These are phyloP conservation scores for Urocyon cinereoargenteus DNA, from an alignment of 2,797 vertebrate genomes.

Conservation along the genomic window DNA sequence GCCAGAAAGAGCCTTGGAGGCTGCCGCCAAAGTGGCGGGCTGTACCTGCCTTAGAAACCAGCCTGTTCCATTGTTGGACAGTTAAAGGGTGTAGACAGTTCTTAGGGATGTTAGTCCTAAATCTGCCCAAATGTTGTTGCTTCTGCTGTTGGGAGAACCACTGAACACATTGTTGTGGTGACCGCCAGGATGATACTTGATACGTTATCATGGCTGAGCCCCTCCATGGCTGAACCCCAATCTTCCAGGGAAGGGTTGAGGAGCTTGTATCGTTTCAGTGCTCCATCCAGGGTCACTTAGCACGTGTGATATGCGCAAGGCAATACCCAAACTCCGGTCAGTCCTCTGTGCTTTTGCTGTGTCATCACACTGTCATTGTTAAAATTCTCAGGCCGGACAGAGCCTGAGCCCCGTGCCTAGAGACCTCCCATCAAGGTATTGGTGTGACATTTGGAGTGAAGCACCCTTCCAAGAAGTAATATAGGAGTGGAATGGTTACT, in stretches of 20 bases:
- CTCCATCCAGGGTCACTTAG: neutral
- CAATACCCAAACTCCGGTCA: neutral
- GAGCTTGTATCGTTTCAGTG: neutral
- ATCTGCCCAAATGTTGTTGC: neutral
- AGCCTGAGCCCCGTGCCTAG: neutral
- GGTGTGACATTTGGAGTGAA: neutral
- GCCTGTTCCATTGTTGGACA: neutral
- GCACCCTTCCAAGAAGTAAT: neutral
- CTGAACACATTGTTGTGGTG: fast-evolving
- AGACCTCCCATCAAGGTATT: neutral
- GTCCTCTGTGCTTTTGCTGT: neutral
- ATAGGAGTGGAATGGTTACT: neutral
- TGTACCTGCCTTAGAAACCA: neutral
- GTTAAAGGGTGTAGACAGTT: neutral
- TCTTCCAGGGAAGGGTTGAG: neutral
- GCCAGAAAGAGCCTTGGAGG: neutral
- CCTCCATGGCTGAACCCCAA: too few relatives aligned
- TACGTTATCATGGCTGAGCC: neutral
- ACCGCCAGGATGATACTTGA: fast-evolving
- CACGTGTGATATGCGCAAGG: neutral
- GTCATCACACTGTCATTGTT: neutral
- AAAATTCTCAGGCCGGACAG: neutral
- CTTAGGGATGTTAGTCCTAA: neutral
- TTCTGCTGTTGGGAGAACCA: neutral
- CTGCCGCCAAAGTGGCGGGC: neutral